Evolutionary conservation across 2,113 vertebrate species (phyloP).

Genomic region (Peucedramus taeniatus): DNA sequence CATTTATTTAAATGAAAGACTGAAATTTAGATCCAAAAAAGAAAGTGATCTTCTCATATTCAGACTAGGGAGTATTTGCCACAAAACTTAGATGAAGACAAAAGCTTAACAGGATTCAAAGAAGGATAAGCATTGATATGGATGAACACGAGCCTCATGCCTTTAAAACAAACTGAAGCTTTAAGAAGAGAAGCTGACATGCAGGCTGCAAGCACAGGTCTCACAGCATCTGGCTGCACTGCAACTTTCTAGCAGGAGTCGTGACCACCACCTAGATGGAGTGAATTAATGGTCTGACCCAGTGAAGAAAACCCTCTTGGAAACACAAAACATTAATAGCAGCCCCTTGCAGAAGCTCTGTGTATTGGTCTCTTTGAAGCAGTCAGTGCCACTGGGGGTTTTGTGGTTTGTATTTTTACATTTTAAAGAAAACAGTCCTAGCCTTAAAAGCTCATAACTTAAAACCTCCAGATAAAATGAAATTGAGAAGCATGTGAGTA

Average conservation of each 20-base stretch:
- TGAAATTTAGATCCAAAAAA: background rate
- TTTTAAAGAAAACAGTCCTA: background rate
- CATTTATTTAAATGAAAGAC: background rate
- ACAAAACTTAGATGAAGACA: background rate
- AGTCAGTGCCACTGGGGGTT: background rate
- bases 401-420: background rate
- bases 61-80: background rate
- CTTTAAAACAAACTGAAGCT: background rate
- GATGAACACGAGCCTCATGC: background rate
- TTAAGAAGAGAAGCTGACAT: background rate
- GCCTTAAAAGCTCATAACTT: background rate
- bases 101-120: background rate
- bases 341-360: background rate
- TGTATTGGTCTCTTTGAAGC: background rate
- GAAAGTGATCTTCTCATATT: background rate
- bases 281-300: background rate
- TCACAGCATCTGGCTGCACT: accelerated
- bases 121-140: background rate
- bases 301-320: background rate
- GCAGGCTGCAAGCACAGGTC: background rate
- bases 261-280: background rate
- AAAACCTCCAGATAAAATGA: background rate
- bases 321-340: background rate
- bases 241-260: background rate
- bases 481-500: background rate